These are phyloP conservation scores for Euleptes europaea DNA, from an alignment of 2,113 vertebrate genomes.

Conservation along the genomic window DNA sequence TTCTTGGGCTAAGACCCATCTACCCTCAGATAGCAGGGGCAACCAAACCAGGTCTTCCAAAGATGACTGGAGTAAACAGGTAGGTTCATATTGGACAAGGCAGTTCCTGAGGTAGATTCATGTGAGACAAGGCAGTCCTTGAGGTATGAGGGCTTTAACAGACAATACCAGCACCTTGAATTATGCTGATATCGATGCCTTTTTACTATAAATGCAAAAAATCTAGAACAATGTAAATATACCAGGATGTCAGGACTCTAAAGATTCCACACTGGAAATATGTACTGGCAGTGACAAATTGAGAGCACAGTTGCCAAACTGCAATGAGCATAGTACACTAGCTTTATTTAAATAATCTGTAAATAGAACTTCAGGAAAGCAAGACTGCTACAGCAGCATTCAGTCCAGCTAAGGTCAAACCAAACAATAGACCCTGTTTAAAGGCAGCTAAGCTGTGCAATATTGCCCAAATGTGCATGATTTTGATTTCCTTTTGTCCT, in stretches of 20 bases:
- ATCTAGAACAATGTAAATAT: not conserved
- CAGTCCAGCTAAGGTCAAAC: not conserved
- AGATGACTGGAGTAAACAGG: no score
- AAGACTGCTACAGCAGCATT: not conserved
- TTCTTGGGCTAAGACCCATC: no score
- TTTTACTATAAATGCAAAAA: slow-evolving; percentile 15
- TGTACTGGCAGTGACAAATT: not conserved
- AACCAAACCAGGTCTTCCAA: no score
- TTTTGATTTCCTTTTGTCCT: not conserved
- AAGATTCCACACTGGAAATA: not conserved
- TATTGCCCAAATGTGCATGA: not conserved
- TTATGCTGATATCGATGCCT: no score
- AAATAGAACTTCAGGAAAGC: slow-evolving; percentile 23
- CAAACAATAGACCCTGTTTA: not conserved
- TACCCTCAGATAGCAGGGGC: no score
- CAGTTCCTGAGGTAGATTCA: no score
- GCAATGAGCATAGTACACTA: not conserved
- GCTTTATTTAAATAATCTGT: not conserved
- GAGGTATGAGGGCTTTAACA: no score
- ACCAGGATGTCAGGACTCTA: not conserved
- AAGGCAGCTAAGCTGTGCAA: slow-evolving; percentile 8
- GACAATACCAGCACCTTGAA: no score
- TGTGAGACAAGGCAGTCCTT: no score
- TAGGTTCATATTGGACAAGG: no score
- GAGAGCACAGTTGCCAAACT: not conserved